phyloP scores from a whole-genome alignment of 2,797 vertebrate genomes.

The Sarcoramphus papa region DNA sequence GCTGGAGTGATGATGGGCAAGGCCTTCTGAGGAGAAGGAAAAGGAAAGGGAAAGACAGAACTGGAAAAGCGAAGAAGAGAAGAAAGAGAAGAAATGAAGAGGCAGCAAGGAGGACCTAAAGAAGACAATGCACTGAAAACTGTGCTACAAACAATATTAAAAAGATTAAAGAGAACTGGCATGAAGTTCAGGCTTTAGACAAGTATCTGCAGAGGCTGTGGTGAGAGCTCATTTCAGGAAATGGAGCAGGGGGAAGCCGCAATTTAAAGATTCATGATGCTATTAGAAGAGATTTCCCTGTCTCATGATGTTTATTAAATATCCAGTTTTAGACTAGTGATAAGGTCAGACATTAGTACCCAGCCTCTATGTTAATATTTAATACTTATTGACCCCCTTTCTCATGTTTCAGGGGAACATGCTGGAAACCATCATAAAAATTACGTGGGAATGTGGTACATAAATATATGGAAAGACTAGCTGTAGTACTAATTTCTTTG shows the following conservation, averaged over 20 bases:
- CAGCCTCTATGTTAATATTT: slow-evolving; percentile 5
- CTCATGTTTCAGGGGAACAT: background rate
- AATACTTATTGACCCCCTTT: background rate
- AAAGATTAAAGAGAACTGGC: background rate
- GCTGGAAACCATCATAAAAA: background rate
- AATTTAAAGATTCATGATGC: slow-evolving; percentile 16
- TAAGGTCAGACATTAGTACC: background rate
- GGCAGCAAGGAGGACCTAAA: background rate
- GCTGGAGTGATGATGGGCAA: background rate
- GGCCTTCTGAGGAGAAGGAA: background rate
- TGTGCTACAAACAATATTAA: background rate
- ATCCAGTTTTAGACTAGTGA: background rate
- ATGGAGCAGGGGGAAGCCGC: background rate
- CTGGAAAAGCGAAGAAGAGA: background rate
- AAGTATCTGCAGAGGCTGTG: background rate
- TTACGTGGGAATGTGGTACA: background rate
- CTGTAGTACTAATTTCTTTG: background rate
- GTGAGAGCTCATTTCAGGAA: background rate
- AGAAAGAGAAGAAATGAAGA: background rate
- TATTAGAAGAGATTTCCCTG: slow-evolving; percentile 9
- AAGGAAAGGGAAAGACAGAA: background rate
- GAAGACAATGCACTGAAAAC: background rate
- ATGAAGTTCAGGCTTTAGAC: background rate
- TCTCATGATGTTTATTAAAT: slow-evolving; percentile 5
- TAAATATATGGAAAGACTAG: background rate